These are phyloP conservation scores for Salminus brasiliensis DNA, from an alignment of 2,113 vertebrate genomes.

Conservation along the genomic window DNA sequence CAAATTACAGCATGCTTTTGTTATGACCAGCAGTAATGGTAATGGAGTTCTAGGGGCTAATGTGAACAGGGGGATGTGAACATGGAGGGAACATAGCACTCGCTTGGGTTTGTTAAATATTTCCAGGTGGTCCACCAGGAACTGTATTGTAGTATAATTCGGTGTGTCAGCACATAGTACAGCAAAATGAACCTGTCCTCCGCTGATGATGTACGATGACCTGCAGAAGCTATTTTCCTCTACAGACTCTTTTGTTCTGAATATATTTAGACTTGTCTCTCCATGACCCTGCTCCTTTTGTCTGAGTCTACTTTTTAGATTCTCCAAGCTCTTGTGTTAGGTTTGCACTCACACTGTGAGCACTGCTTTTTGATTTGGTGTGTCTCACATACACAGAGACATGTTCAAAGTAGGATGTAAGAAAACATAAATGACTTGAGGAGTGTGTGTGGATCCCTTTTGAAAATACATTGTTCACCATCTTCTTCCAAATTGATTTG, in stretches of 20 bases:
- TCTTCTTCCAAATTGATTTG: neutral
- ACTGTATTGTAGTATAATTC: neutral
- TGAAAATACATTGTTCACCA: neutral
- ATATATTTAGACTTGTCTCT: constrained; percentile 12
- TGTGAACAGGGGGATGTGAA: neutral
- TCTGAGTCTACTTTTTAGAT: neutral
- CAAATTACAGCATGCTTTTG: too few relatives aligned
- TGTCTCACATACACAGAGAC: neutral
- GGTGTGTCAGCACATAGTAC: neutral
- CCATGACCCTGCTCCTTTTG: neutral
- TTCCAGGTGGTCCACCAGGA: neutral
- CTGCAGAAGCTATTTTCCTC: neutral
- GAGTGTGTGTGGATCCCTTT: neutral
- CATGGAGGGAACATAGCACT: neutral
- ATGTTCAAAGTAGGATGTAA: neutral
- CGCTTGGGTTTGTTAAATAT: neutral
- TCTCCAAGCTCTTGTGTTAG: neutral
- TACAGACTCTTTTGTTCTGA: neutral
- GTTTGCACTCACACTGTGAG: neutral
- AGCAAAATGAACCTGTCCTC: constrained; percentile 8
- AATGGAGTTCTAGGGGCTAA: neutral
- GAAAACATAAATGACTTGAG: neutral
- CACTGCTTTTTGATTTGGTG: neutral
- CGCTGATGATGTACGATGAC: neutral
- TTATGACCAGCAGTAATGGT: neutral